A percentile compares a stretch with the other conserved stretches of the same genome.
Evolutionary conservation across 1,140 invertebrate species (phyloP).

Genomic region (honey bee (Apis mellifera)): DNA sequence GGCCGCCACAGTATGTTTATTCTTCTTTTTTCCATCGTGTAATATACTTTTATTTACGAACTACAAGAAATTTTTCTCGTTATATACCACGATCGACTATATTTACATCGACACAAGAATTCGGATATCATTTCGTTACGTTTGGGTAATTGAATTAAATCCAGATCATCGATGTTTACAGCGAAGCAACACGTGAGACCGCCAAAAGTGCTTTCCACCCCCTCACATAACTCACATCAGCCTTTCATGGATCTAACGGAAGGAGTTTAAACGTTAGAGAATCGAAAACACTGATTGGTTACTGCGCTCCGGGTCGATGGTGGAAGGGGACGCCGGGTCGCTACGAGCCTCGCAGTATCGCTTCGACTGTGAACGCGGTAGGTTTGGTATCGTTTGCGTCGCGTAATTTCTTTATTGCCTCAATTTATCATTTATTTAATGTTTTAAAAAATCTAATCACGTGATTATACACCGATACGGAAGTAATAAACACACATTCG

Average conservation of each 20-base stretch:
- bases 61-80: not conserved
- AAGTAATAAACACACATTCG: not conserved
- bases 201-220: slow-evolving; percentile 41
- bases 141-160: slow-evolving; percentile 25
- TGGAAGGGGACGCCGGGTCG: slow-evolving; percentile 65
- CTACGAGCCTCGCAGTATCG: slow-evolving; percentile 66
- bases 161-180: slow-evolving; percentile 54
- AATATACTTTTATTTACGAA: no score
- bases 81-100: not conserved
- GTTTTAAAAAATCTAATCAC: not conserved
- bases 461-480: no score
- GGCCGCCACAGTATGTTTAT: no score
- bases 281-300: slow-evolving; percentile 61
- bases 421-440: not conserved
- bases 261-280: slow-evolving; percentile 54
- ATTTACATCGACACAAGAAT: not conserved
- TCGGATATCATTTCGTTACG: not conserved
- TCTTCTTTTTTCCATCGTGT: no score
- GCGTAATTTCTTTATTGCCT: not conserved
- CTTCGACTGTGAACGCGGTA: slow-evolving; percentile 62
- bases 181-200: slow-evolving; percentile 65
- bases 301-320: slow-evolving; percentile 62
- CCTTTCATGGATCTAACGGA: slow-evolving; percentile 55
- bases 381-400: not conserved
- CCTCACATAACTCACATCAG: slow-evolving; percentile 22